Conservation (phyloP, 1,140 invertebrate species). For the Macrotrachela quadricornifera region DNA sequence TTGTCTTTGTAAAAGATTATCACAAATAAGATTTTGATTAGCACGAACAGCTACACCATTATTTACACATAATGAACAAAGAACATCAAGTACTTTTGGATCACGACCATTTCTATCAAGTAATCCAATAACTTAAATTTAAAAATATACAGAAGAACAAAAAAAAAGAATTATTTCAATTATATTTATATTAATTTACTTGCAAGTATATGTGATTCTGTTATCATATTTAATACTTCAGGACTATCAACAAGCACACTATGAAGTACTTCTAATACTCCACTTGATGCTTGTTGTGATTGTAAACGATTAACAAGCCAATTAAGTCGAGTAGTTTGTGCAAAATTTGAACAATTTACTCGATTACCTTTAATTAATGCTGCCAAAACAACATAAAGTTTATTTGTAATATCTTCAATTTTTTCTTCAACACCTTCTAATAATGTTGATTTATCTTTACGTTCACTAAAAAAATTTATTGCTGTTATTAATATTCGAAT, state of each 20-base stretch:
- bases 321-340: slow-evolving; percentile 87
- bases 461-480: not conserved
- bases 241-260: slow-evolving; percentile 97
- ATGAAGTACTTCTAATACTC: slow-evolving; percentile 94
- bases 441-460: not conserved
- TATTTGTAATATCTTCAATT: slow-evolving; percentile 4
- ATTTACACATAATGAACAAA: slow-evolving; percentile 94
- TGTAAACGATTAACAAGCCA: slow-evolving; percentile 91
- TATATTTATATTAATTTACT: too few relatives aligned
- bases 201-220: slow-evolving; percentile 78
- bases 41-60: slow-evolving; percentile 78
- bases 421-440: not conserved
- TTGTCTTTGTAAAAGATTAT: slow-evolving; percentile 87
- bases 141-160: too few relatives aligned
- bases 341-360: slow-evolving; percentile 96
- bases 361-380: slow-evolving; percentile 97
- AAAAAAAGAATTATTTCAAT: too few relatives aligned
- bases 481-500: not conserved
- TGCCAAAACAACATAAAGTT: slow-evolving; percentile 37
- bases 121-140: slow-evolving; percentile 54
- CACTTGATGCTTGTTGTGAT: slow-evolving; percentile 57
- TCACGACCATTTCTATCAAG: slow-evolving; percentile 94
- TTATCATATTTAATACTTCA: slow-evolving; percentile 97
- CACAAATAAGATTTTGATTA: slow-evolving; percentile 96
- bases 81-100: slow-evolving; percentile 84